Conservation (phyloP, 2,888 invertebrate species). For the Colletes collaris region DNA sequence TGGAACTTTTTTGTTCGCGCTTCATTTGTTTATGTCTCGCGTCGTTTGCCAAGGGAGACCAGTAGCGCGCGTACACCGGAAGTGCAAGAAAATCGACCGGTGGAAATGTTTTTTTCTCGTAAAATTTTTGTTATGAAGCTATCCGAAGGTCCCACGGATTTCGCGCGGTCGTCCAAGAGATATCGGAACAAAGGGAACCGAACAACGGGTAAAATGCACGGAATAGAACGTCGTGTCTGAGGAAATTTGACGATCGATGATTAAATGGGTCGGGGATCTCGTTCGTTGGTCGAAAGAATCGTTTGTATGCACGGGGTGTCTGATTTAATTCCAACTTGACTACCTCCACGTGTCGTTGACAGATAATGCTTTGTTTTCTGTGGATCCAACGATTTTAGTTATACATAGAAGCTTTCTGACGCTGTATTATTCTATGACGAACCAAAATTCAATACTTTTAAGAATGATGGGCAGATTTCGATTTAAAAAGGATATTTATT, state of each 20-base stretch:
- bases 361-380: no score
- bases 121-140: slow-evolving; percentile 27
- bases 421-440: no score
- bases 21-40: slow-evolving; percentile 41
- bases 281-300: neutral
- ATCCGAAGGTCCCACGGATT: neutral
- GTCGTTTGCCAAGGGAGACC: slow-evolving; percentile 7
- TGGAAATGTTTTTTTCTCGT: slow-evolving; percentile 12
- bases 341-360: no score
- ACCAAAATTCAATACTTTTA: no score
- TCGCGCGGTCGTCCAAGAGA: neutral
- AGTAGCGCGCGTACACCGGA: neutral
- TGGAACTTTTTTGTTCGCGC: slow-evolving; percentile 18
- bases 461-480: no score
- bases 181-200: neutral
- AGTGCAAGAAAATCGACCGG: slow-evolving; percentile 26
- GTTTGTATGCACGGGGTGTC: no score
- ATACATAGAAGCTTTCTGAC: no score
- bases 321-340: no score
- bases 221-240: neutral
- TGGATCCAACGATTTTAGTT: no score
- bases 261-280: neutral
- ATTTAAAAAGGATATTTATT: no score
- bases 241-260: neutral
- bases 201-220: neutral